Evolutionary conservation across 2,888 invertebrate species (phyloP), one percentile per base, ranked within the genome.

Genomic region (Leistus spinibarbis): DNA sequence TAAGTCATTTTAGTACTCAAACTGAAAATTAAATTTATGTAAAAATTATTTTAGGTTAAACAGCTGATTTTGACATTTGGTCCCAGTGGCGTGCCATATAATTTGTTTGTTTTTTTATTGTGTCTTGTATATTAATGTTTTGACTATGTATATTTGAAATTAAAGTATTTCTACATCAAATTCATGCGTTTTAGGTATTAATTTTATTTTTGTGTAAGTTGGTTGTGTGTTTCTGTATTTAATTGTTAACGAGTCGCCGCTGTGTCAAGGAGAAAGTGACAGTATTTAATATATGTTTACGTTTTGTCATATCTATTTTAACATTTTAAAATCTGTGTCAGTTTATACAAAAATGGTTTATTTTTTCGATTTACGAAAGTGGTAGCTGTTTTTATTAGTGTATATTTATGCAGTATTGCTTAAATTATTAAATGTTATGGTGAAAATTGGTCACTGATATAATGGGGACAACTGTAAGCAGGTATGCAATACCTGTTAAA

Each of bases 401-500:
- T 40, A 7, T 40, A 1, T 40, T n/a, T n/a, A n/a, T n/a, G n/a
- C n/a, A n/a, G n/a, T n/a, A n/a, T 68, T 67, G 10, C 13, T 20
- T 56, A 40, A 19, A 57, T 57, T 13, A 20, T 17, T 57, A 16
- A 53, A 10, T 57, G 9, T 57, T 56, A 17, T 56, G 56, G 57
- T 5, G 0, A 2, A 57, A 57, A 57, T 57, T n/a, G n/a, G n/a
- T n/a, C 17, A n/a, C 9, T 57, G 3, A 13, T 57, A 56, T 57
- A 57, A 89, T 89, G 89, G 89, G 89, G 69, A 84, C 84, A 72
- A 81, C 85, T 76, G 80, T 87, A 68, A 84, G 84, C 70, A 82
- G 82, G 72, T 79, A 82, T 54, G 79, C 80, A 76, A 85, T 86
- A 13, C 82, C 86, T 7, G 84, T 88, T 53, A 85, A 84, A 17